phyloP scores from a whole-genome alignment of 2,888 invertebrate genomes.

The Perithous albicinctus region DNA sequence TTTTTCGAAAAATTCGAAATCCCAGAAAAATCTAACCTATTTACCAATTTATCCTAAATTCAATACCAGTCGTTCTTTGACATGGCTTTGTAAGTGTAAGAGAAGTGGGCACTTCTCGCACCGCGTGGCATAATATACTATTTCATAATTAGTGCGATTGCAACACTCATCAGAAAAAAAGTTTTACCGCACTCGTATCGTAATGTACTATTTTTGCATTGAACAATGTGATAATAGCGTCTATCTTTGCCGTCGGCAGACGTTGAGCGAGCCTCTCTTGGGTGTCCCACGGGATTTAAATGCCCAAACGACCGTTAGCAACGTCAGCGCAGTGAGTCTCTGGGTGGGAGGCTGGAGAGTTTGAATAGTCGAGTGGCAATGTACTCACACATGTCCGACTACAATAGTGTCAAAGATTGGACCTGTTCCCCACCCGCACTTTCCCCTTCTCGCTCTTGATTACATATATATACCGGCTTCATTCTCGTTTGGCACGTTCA shows the following conservation, averaged over 20 bases:
- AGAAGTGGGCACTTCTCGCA: too few species aligned
- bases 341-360: conserved; percentile 54
- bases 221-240: not conserved
- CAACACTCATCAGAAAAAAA: too few species aligned
- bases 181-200: too few species aligned
- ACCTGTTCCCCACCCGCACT: conserved; percentile 46
- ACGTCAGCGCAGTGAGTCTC: conserved; percentile 40
- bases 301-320: conserved; percentile 64
- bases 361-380: conserved; percentile 52
- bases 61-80: too few species aligned
- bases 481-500: conserved; percentile 34
- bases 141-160: too few species aligned
- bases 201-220: not conserved
- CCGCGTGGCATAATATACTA: too few species aligned
- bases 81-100: too few species aligned
- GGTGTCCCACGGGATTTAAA: conserved; percentile 48
- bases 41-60: too few species aligned
- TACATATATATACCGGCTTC: not conserved
- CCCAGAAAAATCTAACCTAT: too few species aligned
- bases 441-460: conserved; percentile 18
- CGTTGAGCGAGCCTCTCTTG: conserved; percentile 5
- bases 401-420: conserved; percentile 39
- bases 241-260: not conserved
- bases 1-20: too few species aligned
- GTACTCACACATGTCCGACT: conserved; percentile 7